Conservation (phyloP, 2,888 invertebrate genomes). For the Gryllus longicercus region DNA sequence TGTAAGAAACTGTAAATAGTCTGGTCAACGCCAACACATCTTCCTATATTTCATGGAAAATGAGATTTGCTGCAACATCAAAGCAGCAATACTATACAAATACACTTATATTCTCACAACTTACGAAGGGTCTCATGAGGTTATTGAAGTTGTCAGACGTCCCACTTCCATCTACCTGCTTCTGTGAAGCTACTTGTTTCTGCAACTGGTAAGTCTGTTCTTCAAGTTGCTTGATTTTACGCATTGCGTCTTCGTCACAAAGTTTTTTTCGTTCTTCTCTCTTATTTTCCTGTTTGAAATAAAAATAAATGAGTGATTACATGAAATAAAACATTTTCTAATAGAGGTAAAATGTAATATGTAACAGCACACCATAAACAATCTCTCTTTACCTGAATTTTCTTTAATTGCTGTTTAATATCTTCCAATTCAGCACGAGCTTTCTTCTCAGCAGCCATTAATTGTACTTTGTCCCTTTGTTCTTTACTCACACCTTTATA, state of each 20-base stretch:
- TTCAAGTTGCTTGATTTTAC: constrained; percentile 90
- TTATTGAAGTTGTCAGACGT: constrained; percentile 38
- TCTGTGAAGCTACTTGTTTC: constrained; percentile 83
- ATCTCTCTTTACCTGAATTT: constrained; percentile 64
- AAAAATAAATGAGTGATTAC: neutral
- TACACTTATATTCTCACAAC: constrained; percentile 23
- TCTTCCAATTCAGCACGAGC: constrained; percentile 87
- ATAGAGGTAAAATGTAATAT: neutral
- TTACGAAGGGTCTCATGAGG: constrained; percentile 39
- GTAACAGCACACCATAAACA: neutral
- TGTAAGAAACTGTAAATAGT: no score
- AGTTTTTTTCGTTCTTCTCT: constrained; percentile 85
- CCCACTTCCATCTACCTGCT: constrained; percentile 56
- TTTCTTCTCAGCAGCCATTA: constrained; percentile 94
- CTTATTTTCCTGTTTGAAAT: constrained; percentile 70
- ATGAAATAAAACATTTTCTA: neutral
- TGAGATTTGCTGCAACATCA: no score
- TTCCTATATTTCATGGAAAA: no score
- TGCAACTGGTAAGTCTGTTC: constrained; percentile 90
- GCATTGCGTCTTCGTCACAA: constrained; percentile 90
- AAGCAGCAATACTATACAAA: no score
- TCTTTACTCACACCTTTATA: constrained; percentile 97
- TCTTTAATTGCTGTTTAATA: constrained; percentile 77
- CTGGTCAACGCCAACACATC: no score
- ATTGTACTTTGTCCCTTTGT: constrained; percentile 90